Base-by-base conservation (phyloP, 2,888 invertebrate genomes). In the Cheilosia vernalis region DNA sequence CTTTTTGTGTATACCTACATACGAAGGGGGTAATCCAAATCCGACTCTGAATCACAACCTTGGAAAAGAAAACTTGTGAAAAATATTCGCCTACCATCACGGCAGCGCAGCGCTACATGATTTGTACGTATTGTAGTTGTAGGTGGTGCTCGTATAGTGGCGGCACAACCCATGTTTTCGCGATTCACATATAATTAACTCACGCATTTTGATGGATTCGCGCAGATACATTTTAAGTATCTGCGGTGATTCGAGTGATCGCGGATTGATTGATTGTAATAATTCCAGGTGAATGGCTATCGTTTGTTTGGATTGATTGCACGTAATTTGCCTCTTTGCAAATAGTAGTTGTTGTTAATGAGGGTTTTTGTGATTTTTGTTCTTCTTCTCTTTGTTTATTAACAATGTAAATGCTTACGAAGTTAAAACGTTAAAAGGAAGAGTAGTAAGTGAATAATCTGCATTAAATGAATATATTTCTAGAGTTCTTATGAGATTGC, bases 161-260 rank as follows among this genome's bases (percentile, higher is more conserved):
- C 63, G 69, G 70, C 64, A 66, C 74, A 79, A 60, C 79, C 80
- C 74, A 67, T 73, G 67, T 74, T 70, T 67, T 49, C 51, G 40
- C 19, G 55, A 80, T 80, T 80, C 51, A 37, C 49, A 69, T 70
- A 82, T 70, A 82, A 82, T 77, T 70, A 82, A 77, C 70, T 79
- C 84, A 84, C 80, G 84, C 78, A 84, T 69, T 63, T 79, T 53
- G 64, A 79, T 79, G 44, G 77, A 72, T 81, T 61, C 17, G 55
- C 17, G 55, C 67, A 72, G 83, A 83, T 78, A 78, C 77, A 78
- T 63, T 83, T 73, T 21, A 80, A 79, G 72, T 73, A 79, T 55
- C 61, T 37, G 58, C 44, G 69, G 53, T 70, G 42, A 61, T 73
- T 76, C 64, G 64, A 84, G 83, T 84, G 79, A 84, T 73, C 63